Base-by-base conservation (phyloP, 2,113 vertebrate species). In the Cyanoderma ruficeps region DNA sequence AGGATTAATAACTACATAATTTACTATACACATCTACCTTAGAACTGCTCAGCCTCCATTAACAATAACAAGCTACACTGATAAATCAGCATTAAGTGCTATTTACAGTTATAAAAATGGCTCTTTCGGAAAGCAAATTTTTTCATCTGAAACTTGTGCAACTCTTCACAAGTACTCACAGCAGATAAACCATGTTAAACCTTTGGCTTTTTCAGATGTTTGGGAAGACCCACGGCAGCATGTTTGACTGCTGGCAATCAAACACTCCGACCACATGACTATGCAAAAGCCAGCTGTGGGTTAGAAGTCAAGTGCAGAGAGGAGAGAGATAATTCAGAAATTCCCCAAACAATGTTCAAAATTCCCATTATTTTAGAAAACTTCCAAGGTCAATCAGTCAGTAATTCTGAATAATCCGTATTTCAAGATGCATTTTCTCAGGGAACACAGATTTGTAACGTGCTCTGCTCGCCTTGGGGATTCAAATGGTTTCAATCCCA, bases 1-100 rank as follows among this genome's bases (percentile, higher is more conserved):
- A 75, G 61, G 76, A 94, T 79, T 96, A 96, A 89, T 56, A 90
- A 50, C 47, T 61, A 20, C 33, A 13, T 81, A 80, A 90, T 94
- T 92, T 86, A 96, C 87, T 88, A 30, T 82, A 63, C 8, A 2
- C 16, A 23, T 35, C 92, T 83, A 69, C 65, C 88, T 78, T 75
- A 57, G 52, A 80, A 81, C 83, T 86, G 76, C 75, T 94, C 72
- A 81, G 65, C 41, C 56, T 56, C 57, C 41, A 53, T 30, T 78
- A 95, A 67, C 67, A 44, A 31, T 91, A 80, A 89, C 67, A 85
- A 56, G 47, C 78, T 56, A 21, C 65, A 53, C 3, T 68, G 79
- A 93, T 65, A 90, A 60, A 71, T 70, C 52, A 81, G 44, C 87
- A 83, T 19, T 37, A 83, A 87, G 31, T 16, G 9, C 60, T 64